Percentiles rank a stretch among this genome's conserved stretches.
Evolutionary conservation across 2,113 vertebrate species (phyloP).

Genomic region (Opisthocomus hoazin): DNA sequence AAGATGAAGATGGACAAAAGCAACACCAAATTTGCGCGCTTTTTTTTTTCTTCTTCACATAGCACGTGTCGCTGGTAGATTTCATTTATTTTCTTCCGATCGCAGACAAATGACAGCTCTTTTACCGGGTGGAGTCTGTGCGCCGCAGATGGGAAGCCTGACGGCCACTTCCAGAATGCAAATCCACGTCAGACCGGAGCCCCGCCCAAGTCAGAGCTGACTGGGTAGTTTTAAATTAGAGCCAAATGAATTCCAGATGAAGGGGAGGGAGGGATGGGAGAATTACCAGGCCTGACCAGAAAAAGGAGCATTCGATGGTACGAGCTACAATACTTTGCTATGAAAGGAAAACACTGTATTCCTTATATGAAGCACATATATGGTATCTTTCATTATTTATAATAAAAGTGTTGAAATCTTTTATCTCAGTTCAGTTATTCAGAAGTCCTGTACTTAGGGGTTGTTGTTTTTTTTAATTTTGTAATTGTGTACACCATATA

Average conservation of each 20-base stretch:
- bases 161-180: slow-evolving; percentile 15
- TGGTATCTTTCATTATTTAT: slow-evolving; percentile 78
- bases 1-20: slow-evolving; percentile 5
- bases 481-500: slow-evolving; percentile 74
- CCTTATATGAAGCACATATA: slow-evolving; percentile 75
- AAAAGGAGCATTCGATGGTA: slow-evolving; percentile 73
- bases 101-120: background rate
- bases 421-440: slow-evolving; percentile 76
- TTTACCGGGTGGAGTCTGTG: background rate
- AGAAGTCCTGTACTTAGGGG: slow-evolving; percentile 61
- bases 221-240: slow-evolving; percentile 60
- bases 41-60: background rate
- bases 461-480: slow-evolving; percentile 63
- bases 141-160: background rate
- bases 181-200: slow-evolving; percentile 17
- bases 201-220: slow-evolving; percentile 19
- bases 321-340: slow-evolving; percentile 49
- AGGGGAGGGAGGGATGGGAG: background rate
- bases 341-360: slow-evolving; percentile 79
- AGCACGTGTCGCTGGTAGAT: background rate
- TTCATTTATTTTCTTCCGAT: background rate
- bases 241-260: slow-evolving; percentile 30
- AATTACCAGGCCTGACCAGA: slow-evolving; percentile 39
- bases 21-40: background rate
- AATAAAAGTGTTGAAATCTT: slow-evolving; percentile 73